A percentile compares a stretch with the other conserved stretches of the same genome.
These are phyloP conservation scores for Pseudochaenichthys georgianus DNA, from an alignment of 2,797 vertebrate species.

Conservation along the genomic window DNA sequence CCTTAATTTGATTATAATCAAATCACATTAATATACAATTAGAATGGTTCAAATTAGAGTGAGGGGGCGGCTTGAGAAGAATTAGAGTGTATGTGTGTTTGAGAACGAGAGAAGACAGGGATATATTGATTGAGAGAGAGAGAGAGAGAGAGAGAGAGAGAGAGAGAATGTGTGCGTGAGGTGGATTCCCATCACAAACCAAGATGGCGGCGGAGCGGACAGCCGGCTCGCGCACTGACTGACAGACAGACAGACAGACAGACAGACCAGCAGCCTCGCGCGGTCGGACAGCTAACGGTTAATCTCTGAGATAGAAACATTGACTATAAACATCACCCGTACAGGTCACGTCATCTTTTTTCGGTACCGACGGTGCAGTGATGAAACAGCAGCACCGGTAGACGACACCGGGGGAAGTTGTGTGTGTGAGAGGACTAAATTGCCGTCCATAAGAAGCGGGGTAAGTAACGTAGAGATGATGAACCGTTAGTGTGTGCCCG, in stretches of 20 bases:
- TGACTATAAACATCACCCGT: neutral
- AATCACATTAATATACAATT: too few relatives aligned
- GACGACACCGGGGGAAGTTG: constrained; percentile 57
- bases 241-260: constrained; percentile 14
- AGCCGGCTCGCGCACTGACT: constrained; percentile 66
- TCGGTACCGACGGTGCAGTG: neutral
- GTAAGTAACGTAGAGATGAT: constrained; percentile 65
- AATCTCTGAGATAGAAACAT: neutral
- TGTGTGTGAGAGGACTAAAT: constrained; percentile 27
- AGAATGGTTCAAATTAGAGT: too few relatives aligned
- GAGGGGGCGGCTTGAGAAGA: too few relatives aligned
- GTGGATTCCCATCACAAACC: constrained; percentile 73
- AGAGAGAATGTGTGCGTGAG: neutral
- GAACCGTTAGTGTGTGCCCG: constrained; percentile 41
- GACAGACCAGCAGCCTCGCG: constrained; percentile 30
- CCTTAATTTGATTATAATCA: too few relatives aligned
- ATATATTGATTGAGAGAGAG: too few relatives aligned
- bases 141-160: neutral
- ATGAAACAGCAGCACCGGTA: constrained; percentile 39
- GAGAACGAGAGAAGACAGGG: too few relatives aligned
- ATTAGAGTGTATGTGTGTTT: too few relatives aligned
- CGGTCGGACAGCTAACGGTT: constrained; percentile 34
- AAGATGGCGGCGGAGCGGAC: constrained; percentile 79
- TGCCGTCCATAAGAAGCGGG: constrained; percentile 51
- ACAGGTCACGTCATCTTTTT: too few relatives aligned